Evolutionary conservation across 2,888 invertebrate genomes (phyloP), one percentile per base, ranked within the genome.

Genomic region (Volucella inanis): DNA sequence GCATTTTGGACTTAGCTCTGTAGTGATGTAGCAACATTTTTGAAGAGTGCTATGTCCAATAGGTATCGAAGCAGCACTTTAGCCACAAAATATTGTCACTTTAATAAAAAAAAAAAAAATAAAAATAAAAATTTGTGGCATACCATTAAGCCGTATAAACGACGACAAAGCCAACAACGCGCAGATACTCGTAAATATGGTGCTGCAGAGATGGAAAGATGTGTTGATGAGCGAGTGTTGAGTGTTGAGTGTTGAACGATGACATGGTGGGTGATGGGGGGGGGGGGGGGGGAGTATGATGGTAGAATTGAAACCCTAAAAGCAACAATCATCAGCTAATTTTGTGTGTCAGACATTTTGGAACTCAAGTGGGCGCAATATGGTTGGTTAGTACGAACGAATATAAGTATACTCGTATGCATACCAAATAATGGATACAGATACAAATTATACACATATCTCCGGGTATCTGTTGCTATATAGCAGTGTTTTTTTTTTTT

Each of bases 301-400:
- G 31, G 31, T 4, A 31, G 31, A 31, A 31, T 31, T 31, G 31
- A 59, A 14, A 78, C 72, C 50, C 49, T 82, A 83, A 65, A 67
- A 52, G 54, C 38, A 67, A 68, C 67, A 76, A 81, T 81, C 54
- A 81, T 57, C 81, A 68, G 77, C 72, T 85, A 81, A 85, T 85
- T 81, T 85, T 76, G 72, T 72, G 45, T 74, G 81, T 77, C 81
- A 77, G 85, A 74, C 80, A 85, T 80, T 80, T 85, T 80, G 65
- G 71, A 80, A 62, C 76, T 80, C 70, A 81, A 68, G 85, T 85
- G 85, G 85, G 85, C 80, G 85, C 76, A 72, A 85, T 81, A 77
- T 81, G 72, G 54, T 31, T 31, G 31, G 31, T 31, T 31, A 31
- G 31, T 31, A 31, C 31, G 6, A 31, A 6, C 31, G 31, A 31